Percentiles rank a stretch among this genome's conserved stretches.
These are phyloP conservation scores for Rhysida immarginata DNA, from an alignment of 1,140 invertebrate species.

Conservation along the genomic window DNA sequence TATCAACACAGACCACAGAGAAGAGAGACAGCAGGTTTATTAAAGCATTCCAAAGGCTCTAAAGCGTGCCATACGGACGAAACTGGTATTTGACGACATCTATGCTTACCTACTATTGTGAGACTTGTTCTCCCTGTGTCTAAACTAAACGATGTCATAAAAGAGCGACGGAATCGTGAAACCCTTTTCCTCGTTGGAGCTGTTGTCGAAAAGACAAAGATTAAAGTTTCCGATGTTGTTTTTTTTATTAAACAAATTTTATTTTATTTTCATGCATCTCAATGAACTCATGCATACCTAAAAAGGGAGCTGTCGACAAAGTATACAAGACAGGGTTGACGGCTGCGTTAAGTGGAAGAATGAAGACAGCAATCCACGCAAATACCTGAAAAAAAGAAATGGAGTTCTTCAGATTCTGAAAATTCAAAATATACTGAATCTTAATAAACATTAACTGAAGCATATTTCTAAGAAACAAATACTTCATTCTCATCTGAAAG, in stretches of 20 bases:
- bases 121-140: conserved; percentile 1
- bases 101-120: not conserved
- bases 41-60: too few relatives aligned
- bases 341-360: conserved; percentile 40
- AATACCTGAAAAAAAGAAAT: too few relatives aligned
- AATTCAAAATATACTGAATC: too few relatives aligned
- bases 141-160: conserved; percentile 9
- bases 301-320: conserved; percentile 30
- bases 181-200: conserved; percentile 12
- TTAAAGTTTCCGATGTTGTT: not conserved
- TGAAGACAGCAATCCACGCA: conserved; percentile 42
- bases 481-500: too few relatives aligned
- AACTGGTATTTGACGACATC: too few relatives aligned
- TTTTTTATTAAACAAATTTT: not conserved
- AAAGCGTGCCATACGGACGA: too few relatives aligned
- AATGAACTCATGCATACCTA: conserved; percentile 7
- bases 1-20: too few relatives aligned
- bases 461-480: too few relatives aligned
- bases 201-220: not conserved
- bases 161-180: conserved; percentile 10
- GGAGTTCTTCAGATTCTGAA: too few relatives aligned
- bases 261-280: not conserved
- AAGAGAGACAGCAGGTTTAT: too few relatives aligned
- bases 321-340: conserved; percentile 42
- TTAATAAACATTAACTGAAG: too few relatives aligned